Conservation (phyloP, 2,888 invertebrate species). For the Lomographa bimaculata region DNA sequence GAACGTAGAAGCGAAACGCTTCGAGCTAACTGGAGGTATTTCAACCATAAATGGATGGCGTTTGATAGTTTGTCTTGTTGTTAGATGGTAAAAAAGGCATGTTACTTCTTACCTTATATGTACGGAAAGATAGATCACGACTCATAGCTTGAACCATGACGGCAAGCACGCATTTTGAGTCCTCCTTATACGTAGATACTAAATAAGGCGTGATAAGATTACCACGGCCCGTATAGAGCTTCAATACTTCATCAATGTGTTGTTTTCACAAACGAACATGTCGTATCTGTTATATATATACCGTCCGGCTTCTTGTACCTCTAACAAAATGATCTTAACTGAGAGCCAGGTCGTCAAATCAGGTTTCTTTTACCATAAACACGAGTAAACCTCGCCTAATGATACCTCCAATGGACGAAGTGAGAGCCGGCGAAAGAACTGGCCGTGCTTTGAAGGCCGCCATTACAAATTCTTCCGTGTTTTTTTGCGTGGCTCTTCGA, state of each 20-base stretch:
- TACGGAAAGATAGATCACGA: conserved; percentile 10
- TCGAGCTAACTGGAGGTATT: too few species aligned
- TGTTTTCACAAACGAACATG: too few species aligned
- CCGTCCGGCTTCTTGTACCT: conserved; percentile 3
- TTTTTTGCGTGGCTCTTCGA: conserved; percentile 59
- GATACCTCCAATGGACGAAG: conserved; percentile 52
- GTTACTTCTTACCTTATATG: conserved; percentile 11
- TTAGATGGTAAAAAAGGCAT: too few species aligned
- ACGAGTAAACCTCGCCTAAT: conserved; percentile 44
- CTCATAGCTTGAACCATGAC: conserved; percentile 7
- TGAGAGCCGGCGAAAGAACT: conserved; percentile 59
- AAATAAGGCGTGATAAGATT: conserved; percentile 12
- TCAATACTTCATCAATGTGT: not conserved
- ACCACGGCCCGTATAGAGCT: conserved; percentile 7
- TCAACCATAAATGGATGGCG: too few species aligned
- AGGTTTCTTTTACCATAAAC: conserved; percentile 41
- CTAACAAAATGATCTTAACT: too few species aligned
- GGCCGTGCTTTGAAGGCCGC: conserved; percentile 67
- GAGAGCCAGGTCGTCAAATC: conserved; percentile 15
- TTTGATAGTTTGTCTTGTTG: too few species aligned
- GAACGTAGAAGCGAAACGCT: too few species aligned
- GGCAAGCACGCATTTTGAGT: conserved; percentile 9
- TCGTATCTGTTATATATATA: too few species aligned
- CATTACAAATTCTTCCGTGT: conserved; percentile 70
- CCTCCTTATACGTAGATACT: conserved; percentile 7